Evolutionary conservation across 2,888 invertebrate species (phyloP), one percentile per base, ranked within the genome.

Genomic region (Lepidonotus clava): DNA sequence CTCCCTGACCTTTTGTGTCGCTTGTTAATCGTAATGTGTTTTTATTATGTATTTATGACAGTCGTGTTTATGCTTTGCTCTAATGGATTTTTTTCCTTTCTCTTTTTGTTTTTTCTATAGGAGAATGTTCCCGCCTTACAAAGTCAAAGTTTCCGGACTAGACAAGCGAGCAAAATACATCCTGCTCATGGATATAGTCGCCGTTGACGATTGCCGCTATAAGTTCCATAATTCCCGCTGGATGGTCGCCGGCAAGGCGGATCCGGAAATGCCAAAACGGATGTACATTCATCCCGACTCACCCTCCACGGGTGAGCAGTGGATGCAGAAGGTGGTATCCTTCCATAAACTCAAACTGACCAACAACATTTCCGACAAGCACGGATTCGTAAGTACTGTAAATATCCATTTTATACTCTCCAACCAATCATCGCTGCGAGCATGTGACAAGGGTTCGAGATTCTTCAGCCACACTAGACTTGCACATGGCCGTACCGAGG

Each of bases 91-190:
- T 56, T 56, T 56, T 61, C 38, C 38, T 51, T 21, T 51, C 21
- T 51, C 21, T 21, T 24, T 66, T 83, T 83, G 21, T 32, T 84
- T 83, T 41, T n/a, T 32, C 71, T 96, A 90, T 96, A 99, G 99
- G 96, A 98, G 99, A 96, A 99, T 99, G 98, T 99, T 99, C 95
- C 99, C 99, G 93, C 98, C 99, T 95, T 99, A 98, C 97, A 99
- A 99, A 96, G 98, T 99, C 95, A 97, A 98, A 94, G 97, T 99
- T 93, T 97, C 98, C 94, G 99, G 99, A 92, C 96, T 99, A 95
- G 99, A 99, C 96, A 97, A 98, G 95, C 98, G 98, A 95, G 98
- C 98, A 94, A 99, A 99, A 96, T 99, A 99, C 96, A 98, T 99
- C 95, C 96, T 99, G 90, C 96, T 99, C 93, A 96, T 99, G 97